These are phyloP conservation scores for Plebejus anna DNA, from an alignment of 2,888 invertebrate species.

Conservation along the genomic window DNA sequence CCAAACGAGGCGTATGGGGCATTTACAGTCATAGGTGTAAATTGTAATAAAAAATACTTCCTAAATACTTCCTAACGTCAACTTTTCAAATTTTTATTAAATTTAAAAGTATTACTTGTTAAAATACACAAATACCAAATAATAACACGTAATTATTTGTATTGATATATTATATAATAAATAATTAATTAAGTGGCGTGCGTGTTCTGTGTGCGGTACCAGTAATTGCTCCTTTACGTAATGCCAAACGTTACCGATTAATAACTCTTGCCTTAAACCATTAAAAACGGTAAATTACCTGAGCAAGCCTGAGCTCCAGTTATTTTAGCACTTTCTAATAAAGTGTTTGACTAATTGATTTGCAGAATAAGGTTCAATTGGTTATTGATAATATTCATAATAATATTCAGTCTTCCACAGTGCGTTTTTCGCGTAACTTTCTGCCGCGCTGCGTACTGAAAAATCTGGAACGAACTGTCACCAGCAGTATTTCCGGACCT, in stretches of 20 bases:
- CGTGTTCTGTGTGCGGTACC: constrained; percentile 41
- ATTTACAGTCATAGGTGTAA: too few species aligned
- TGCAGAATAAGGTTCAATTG: neutral
- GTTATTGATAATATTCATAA: too few species aligned
- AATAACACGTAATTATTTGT: constrained; percentile 35
- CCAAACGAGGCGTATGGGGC: too few species aligned
- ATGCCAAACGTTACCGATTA: constrained; percentile 46
- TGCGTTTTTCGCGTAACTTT: too few species aligned
- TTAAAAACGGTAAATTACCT: constrained; percentile 42
- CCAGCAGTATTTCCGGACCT: too few species aligned
- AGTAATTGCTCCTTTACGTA: constrained; percentile 45
- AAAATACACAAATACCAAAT: constrained; percentile 15
- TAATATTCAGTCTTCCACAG: too few species aligned
- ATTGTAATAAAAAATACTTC: too few species aligned
- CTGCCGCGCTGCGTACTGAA: too few species aligned
- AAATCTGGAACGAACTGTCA: too few species aligned
- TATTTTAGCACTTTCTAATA: neutral
- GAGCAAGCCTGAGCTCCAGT: constrained; percentile 31
- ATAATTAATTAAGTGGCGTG: constrained; percentile 41
- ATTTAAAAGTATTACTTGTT: neutral
- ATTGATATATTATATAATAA: constrained; percentile 33
- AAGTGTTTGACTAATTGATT: neutral
- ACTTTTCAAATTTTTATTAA: too few species aligned
- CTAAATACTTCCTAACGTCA: too few species aligned
- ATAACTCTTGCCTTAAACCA: constrained; percentile 46